Base-by-base conservation (phyloP, 2,888 invertebrate species). In the Ophion costatus region DNA sequence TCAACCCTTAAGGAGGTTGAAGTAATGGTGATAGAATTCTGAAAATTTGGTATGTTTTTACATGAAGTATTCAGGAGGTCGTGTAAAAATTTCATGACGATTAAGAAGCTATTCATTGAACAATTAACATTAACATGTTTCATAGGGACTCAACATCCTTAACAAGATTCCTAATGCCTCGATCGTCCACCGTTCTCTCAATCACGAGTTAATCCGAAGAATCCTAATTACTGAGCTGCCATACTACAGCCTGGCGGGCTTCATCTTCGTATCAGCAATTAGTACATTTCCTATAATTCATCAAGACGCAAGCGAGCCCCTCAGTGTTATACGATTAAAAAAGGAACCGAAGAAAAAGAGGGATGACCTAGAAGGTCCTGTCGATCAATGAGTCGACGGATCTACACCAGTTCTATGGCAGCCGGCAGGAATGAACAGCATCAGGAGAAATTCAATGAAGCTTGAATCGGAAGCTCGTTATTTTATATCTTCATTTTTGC, bases 401-500 rank as follows among this genome's bases (percentile, higher is more conserved):
- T 33, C 2, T 64, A 57, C 10, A 24, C 24, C 1, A 24, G 14
- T 56, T 29, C 59, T 5, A 70, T 20, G 20, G n/a, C 57, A 22
- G 22, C 20, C 22, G 22, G 59, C 20, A n/a, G 14, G 22, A 45
- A 56, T 56, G 29, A 42, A 14, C 20, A 45, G 67, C 6, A 14
- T 71, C 10, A 57, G 24, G 56, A 71, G 33, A 20, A 57, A 57
- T 20, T 11, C 11, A 71, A 56, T 14, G n/a, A 67, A 38, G 22
- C 17, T 56, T 5, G 10, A 29, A 64, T 63, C 22, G 20, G 38
- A 38, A 66, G 66, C 66, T 67, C 45, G 61, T 67, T 74, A 61
- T 74, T 67, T 73, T 42, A 38, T 80, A 57, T 45, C 10, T 70
- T 64, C 17, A 73, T 73, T 66, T 57, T 20, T 14, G 29, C n/a